A percentile compares a stretch with the other conserved stretches of the same genome.
These are phyloP conservation scores for Pogonus chalceus DNA, from an alignment of 1,140 invertebrate genomes.

Conservation along the genomic window DNA sequence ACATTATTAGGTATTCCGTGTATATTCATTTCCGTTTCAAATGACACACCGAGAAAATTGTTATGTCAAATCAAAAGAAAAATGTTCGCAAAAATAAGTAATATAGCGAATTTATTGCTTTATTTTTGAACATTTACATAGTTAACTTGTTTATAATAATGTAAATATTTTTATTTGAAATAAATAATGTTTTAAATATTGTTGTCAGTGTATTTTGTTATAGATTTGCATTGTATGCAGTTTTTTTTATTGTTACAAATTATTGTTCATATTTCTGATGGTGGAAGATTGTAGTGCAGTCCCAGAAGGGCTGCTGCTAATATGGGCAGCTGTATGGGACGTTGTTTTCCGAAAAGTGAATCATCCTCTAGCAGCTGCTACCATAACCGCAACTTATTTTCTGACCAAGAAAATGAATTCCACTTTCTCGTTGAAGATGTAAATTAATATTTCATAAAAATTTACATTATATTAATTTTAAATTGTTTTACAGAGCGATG, in stretches of 20 bases:
- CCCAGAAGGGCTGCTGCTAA: constrained; percentile 28
- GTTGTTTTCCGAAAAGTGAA: constrained; percentile 33
- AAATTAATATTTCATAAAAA: constrained; percentile 9
- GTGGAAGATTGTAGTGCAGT: constrained; percentile 20
- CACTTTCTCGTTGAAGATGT: constrained; percentile 29
- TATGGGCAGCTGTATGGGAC: constrained; percentile 44
- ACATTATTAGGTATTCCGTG: too few species aligned
- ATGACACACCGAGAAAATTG: too few species aligned
- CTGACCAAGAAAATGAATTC: constrained; percentile 25
- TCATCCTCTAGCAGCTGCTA: constrained; percentile 15
- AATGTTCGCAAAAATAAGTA: too few species aligned
- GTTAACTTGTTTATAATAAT: too few species aligned
- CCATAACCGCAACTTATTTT: constrained; percentile 19
- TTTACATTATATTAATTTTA: constrained; percentile 8
- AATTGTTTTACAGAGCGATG: constrained; percentile 8
- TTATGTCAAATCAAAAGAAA: too few species aligned
- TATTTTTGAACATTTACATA: too few species aligned
- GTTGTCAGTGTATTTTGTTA: too few species aligned
- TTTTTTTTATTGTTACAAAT: background rate
- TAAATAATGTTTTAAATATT: too few species aligned
- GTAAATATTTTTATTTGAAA: background rate
- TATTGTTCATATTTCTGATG: constrained; percentile 1
- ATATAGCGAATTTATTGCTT: too few species aligned
- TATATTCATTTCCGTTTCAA: too few species aligned
- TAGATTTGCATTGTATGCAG: background rate